Evolutionary conservation across 1,140 invertebrate genomes (phyloP).

Genomic region (Kradibia gibbosae): DNA sequence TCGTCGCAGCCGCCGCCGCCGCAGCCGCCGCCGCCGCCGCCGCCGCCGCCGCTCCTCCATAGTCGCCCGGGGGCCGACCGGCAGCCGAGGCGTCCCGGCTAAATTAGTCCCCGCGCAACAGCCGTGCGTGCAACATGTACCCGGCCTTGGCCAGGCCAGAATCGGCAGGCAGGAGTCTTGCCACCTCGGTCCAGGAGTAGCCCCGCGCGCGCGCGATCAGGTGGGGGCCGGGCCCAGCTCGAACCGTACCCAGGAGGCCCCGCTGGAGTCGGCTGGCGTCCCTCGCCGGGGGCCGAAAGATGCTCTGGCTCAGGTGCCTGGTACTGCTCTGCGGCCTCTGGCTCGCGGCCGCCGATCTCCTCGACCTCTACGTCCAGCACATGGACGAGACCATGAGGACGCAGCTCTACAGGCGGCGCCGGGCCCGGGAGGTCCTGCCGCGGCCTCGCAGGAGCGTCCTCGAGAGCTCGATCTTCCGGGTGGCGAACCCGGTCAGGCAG

Average conservation of each 20-base stretch:
- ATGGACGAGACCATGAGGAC: slow-evolving; percentile 70
- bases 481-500: slow-evolving; percentile 62
- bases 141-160: too few species aligned
- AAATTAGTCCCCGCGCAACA: slow-evolving; percentile 73
- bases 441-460: slow-evolving; percentile 57
- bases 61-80: slow-evolving; percentile 61
- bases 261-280: neutral
- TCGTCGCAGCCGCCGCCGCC: slow-evolving; percentile 43
- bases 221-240: too few species aligned
- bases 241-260: too few species aligned
- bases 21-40: slow-evolving; percentile 52
- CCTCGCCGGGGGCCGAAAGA: neutral
- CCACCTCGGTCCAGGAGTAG: too few species aligned
- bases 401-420: slow-evolving; percentile 42
- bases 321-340: slow-evolving; percentile 45
- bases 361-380: slow-evolving; percentile 70
- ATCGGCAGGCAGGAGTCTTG: too few species aligned
- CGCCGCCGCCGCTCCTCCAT: neutral
- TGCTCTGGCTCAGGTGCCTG: slow-evolving; percentile 57
- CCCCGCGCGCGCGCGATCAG: too few species aligned
- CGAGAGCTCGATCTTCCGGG: slow-evolving; percentile 51
- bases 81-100: slow-evolving; percentile 60
- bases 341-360: slow-evolving; percentile 59
- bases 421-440: slow-evolving; percentile 31
- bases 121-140: slow-evolving; percentile 66